Percentiles rank a stretch among this genome's conserved stretches.
phyloP scores from a whole-genome alignment of 2,888 invertebrate genomes.

The Mesorhabditis sp. region DNA sequence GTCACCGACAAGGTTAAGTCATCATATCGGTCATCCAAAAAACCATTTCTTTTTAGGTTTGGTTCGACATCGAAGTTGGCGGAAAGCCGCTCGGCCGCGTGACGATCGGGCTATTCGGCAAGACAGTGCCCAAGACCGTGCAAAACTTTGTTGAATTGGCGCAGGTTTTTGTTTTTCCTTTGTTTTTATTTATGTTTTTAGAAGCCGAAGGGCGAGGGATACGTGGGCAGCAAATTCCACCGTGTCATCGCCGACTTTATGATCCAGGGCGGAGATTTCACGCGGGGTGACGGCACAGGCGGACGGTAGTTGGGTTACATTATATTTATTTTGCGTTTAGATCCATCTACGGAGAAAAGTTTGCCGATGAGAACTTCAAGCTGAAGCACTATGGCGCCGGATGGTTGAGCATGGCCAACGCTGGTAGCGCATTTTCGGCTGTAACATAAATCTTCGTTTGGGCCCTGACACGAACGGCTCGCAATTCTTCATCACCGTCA shows the following conservation, averaged over 20 bases:
- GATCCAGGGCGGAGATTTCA: constrained; percentile 71
- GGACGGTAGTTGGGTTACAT: constrained; percentile 22
- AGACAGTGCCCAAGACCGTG: constrained; percentile 78
- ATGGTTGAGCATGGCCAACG: constrained; percentile 86
- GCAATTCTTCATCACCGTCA: constrained; percentile 82
- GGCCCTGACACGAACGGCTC: constrained; percentile 73
- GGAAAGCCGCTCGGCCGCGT: constrained; percentile 74
- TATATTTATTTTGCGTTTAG: constrained; percentile 54
- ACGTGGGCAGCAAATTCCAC: constrained; percentile 76
- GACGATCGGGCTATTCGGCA: constrained; percentile 82
- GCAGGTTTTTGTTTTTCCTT: constrained; percentile 57
- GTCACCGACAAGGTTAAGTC: constrained; percentile 53
- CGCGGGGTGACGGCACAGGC: constrained; percentile 58
- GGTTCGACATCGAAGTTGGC: constrained; percentile 75
- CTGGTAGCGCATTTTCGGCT: constrained; percentile 63
- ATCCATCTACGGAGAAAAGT: constrained; percentile 58
- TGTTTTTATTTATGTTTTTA: neutral
- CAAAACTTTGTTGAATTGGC: constrained; percentile 80
- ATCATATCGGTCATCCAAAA: neutral
- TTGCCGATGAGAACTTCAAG: constrained; percentile 56
- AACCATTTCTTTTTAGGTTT: constrained; percentile 66
- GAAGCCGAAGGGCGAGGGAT: constrained; percentile 61
- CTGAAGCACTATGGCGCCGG: constrained; percentile 64
- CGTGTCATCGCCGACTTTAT: constrained; percentile 82
- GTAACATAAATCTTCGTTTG: neutral